Conservation (phyloP, 2,888 invertebrate species). For the Nemurella pictetii region DNA sequence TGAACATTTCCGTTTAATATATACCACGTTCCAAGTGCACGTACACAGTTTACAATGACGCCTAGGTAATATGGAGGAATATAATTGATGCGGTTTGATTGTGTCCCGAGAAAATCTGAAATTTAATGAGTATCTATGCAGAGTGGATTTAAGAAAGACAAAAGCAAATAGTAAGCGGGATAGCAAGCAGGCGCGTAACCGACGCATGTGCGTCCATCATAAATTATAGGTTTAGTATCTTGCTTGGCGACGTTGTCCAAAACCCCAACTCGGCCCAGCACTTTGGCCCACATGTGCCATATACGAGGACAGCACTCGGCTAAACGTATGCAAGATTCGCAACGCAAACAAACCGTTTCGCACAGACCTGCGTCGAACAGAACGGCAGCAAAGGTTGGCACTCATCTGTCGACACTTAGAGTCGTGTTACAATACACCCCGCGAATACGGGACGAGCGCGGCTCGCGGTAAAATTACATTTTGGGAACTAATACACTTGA, state of each 20-base stretch:
- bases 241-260: neutral
- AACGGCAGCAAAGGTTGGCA: neutral
- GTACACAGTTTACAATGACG: neutral
- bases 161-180: neutral
- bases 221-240: neutral
- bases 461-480: neutral
- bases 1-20: neutral
- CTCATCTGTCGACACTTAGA: neutral
- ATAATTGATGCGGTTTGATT: neutral
- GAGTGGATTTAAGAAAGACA: neutral
- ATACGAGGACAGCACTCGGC: neutral
- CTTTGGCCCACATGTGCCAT: too few relatives aligned
- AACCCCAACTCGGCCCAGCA: too few relatives aligned
- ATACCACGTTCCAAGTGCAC: neutral
- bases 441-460: neutral
- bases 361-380: neutral
- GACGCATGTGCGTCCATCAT: neutral
- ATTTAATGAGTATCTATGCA: neutral
- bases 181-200: neutral
- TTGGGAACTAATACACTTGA: neutral
- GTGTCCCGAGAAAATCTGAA: neutral
- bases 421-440: neutral
- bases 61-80: neutral
- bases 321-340: neutral
- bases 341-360: neutral